A percentile compares a stretch with the other conserved stretches of the same genome.
These are phyloP conservation scores for Anoncus sp. DNA, from an alignment of 2,888 invertebrate species.

Conservation along the genomic window DNA sequence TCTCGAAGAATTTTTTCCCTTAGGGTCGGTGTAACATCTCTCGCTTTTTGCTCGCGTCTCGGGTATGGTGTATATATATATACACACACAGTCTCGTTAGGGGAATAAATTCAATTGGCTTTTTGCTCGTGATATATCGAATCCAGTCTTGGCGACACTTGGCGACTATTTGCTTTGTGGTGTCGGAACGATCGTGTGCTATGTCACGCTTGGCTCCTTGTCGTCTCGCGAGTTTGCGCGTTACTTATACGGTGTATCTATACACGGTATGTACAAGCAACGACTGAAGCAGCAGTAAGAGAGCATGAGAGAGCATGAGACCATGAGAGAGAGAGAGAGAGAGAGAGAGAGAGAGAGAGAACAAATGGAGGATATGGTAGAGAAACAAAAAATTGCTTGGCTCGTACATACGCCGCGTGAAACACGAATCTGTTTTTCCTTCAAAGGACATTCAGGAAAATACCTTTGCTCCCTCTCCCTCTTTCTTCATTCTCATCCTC, in stretches of 20 bases:
- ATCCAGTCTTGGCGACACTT: conserved; percentile 76
- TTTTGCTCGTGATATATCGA: conserved; percentile 71
- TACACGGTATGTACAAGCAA: conserved; percentile 30
- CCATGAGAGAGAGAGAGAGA: no score
- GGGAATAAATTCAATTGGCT: conserved; percentile 77
- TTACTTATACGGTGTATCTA: conserved; percentile 56
- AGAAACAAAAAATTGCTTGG: neutral
- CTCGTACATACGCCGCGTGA: conserved; percentile 8
- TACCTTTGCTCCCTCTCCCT: neutral
- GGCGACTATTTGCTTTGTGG: conserved; percentile 48
- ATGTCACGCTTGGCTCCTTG: conserved; percentile 67
- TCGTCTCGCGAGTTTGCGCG: conserved; percentile 55
- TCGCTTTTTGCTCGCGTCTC: neutral
- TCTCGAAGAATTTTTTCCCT: neutral
- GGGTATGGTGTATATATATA: no score
- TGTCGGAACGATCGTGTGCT: conserved; percentile 53
- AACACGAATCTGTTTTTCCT: conserved; percentile 22
- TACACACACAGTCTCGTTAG: conserved; percentile 70
- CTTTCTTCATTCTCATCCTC: neutral
- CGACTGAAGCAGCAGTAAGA: conserved; percentile 15
- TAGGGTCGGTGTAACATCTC: neutral
- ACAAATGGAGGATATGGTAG: conserved; percentile 3
- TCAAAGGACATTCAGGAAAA: conserved; percentile 26
- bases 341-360: no score
- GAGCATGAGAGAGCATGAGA: neutral